These are phyloP conservation scores for Arnoldichthys spilopterus DNA, from an alignment of 2,797 vertebrate genomes.

Conservation along the genomic window DNA sequence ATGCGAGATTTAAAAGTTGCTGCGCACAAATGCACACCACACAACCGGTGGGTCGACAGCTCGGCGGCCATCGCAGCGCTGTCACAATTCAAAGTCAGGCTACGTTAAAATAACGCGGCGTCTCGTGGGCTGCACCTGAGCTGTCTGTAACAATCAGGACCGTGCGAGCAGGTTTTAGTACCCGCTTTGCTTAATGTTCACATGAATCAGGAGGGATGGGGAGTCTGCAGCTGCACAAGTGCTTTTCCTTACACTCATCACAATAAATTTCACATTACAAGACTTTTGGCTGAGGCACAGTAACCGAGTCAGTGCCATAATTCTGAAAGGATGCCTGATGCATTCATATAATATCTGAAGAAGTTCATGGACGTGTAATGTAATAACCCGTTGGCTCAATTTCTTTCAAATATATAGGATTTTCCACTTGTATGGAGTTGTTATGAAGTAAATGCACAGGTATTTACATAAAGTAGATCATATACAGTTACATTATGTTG, in stretches of 20 bases:
- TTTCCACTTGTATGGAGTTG: not conserved
- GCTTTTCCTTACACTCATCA: slow-evolving; percentile 13
- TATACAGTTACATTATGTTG: not conserved
- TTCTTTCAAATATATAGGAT: not conserved
- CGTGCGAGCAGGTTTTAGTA: slow-evolving; percentile 32
- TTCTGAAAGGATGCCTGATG: not conserved
- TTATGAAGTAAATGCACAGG: not conserved
- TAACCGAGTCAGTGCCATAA: not conserved
- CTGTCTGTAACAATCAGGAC: slow-evolving; percentile 19
- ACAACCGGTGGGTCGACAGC: slow-evolving; percentile 67
- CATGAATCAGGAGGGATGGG: slow-evolving; percentile 22
- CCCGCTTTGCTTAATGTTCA: slow-evolving; percentile 19
- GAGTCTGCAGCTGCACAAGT: slow-evolving; percentile 43
- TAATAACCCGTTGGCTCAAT: not conserved
- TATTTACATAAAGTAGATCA: not conserved
- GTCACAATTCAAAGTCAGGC: slow-evolving; percentile 19
- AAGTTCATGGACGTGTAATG: not conserved
- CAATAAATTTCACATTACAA: not conserved
- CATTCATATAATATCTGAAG: not conserved
- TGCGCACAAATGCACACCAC: slow-evolving; percentile 41
- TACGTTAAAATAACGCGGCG: not conserved
- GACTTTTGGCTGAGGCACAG: not conserved
- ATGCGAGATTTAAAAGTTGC: slow-evolving; percentile 63
- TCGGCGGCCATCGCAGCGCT: slow-evolving; percentile 37
- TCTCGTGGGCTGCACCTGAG: not conserved